Conservation (phyloP, 64 coral and sea anemone species). For the Platygyra sinensis region DNA sequence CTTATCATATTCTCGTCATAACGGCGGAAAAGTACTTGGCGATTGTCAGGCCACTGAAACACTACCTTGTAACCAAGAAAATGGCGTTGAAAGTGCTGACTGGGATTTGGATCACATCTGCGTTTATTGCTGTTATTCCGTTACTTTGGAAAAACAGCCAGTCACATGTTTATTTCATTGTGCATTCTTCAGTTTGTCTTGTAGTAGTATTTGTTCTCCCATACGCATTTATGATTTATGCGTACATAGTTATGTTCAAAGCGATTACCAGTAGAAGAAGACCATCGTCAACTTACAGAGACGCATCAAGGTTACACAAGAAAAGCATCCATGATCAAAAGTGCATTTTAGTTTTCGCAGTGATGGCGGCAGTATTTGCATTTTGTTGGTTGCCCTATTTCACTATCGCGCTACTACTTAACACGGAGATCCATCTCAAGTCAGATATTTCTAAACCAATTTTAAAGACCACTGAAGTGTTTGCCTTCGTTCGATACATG, state of each 20-base stretch:
- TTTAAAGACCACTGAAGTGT: not conserved
- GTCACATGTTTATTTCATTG: not conserved
- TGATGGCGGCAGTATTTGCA: constrained; percentile 4
- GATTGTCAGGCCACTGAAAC: constrained; percentile 45
- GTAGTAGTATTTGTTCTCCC: constrained; percentile 14
- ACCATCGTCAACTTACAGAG: not conserved
- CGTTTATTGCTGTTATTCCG: constrained; percentile 5
- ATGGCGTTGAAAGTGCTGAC: constrained; percentile 30
- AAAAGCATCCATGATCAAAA: not conserved
- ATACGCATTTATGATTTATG: constrained; percentile 38
- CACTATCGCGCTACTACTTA: not conserved
- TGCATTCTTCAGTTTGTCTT: constrained; percentile 8
- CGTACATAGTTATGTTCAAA: constrained; percentile 28
- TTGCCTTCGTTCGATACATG: not conserved
- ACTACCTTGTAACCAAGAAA: constrained; percentile 37
- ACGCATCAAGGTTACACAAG: not conserved
- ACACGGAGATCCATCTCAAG: not conserved
- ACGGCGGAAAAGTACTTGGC: constrained; percentile 61
- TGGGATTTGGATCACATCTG: constrained; percentile 30
- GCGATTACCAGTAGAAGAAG: constrained; percentile 11
- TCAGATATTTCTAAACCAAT: not conserved
- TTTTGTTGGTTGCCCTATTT: constrained; percentile 35
- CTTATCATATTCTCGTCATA: constrained; percentile 55
- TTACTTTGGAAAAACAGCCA: not conserved
- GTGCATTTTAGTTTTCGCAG: constrained; percentile 29